Evolutionary conservation across 2,888 invertebrate genomes (phyloP).

Genomic region (Tiliacea aurago): DNA sequence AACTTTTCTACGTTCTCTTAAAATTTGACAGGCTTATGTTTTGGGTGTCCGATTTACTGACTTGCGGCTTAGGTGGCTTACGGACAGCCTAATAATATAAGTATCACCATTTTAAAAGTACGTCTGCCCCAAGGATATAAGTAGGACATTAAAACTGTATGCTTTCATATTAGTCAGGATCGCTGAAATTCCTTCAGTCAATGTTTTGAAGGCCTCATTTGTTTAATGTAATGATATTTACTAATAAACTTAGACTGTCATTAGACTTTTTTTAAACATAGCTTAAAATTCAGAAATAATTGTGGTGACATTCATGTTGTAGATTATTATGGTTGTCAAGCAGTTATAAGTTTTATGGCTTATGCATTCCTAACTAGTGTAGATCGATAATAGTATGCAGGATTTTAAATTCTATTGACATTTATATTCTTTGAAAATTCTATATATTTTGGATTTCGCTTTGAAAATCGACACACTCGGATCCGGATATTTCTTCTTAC

Average conservation of each 20-base stretch:
- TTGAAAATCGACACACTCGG: background rate
- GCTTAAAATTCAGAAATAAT: constrained; percentile 10
- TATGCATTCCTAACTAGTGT: background rate
- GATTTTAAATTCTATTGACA: background rate
- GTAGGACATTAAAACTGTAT: background rate
- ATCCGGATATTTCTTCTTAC: background rate
- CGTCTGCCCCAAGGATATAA: background rate
- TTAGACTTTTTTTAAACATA: constrained; percentile 8
- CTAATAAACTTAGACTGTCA: constrained; percentile 23
- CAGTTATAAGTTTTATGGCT: constrained; percentile 6
- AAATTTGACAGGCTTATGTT: background rate
- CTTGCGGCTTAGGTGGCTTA: background rate
- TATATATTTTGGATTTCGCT: background rate
- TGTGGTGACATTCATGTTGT: constrained; percentile 13
- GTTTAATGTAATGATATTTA: background rate
- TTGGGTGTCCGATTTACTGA: background rate
- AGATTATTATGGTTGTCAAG: constrained; percentile 13
- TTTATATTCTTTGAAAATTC: background rate
- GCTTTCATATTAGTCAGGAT: background rate
- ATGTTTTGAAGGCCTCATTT: background rate
- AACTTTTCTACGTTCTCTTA: background rate
- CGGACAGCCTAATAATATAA: background rate
- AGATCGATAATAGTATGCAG: background rate
- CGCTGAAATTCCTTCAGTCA: background rate
- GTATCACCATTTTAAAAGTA: background rate